Conservation (phyloP, 2,797 vertebrate genomes). For the Zalophus californianus region DNA sequence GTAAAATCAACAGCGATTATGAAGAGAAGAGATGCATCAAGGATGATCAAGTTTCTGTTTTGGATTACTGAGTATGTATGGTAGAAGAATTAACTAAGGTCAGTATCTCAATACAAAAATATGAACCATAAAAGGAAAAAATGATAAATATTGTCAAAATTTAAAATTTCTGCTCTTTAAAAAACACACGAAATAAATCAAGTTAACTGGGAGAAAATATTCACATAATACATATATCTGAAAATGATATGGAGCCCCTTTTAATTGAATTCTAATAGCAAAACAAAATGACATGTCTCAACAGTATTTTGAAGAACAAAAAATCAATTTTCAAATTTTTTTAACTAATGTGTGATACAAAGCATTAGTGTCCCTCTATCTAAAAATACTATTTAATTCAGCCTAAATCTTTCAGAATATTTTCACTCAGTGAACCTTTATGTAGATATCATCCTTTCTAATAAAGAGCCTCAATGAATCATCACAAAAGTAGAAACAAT, state of each 20-base stretch:
- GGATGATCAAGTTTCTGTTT: neutral
- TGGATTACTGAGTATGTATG: neutral
- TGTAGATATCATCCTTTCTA: neutral
- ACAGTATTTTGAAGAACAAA: neutral
- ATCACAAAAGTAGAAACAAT: slow-evolving; percentile 50
- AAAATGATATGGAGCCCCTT: neutral
- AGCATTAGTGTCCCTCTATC: neutral
- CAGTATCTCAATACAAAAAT: neutral
- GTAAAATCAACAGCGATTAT: neutral
- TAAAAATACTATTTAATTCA: slow-evolving; percentile 6
- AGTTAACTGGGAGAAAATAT: neutral
- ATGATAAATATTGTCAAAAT: neutral
- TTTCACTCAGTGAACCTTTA: neutral
- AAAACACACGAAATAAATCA: neutral
- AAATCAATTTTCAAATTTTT: neutral
- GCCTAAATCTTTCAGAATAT: neutral
- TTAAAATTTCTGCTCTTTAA: neutral
- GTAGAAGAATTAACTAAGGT: neutral
- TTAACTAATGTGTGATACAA: neutral
- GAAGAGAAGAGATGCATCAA: neutral
- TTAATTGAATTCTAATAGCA: neutral
- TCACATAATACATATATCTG: neutral
- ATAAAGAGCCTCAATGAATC: neutral
- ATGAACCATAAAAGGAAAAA: neutral
- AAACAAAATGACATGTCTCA: neutral